Evolutionary conservation across 2,888 invertebrate species (phyloP).

Genomic region (Caradrina kadenii): DNA sequence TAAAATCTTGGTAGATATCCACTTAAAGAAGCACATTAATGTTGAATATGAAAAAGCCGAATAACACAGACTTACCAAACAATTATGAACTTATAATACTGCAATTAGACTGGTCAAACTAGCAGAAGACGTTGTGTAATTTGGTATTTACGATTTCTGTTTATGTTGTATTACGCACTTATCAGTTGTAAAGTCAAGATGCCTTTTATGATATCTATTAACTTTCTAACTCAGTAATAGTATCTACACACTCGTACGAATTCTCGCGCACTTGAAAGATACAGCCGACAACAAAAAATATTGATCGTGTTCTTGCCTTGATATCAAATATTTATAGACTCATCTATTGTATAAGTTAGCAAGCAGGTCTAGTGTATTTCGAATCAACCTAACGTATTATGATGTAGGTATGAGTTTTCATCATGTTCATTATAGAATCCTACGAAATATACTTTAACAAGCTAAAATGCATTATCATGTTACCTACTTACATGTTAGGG

Average conservation of each 20-base stretch:
- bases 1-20: slow-evolving; percentile 58
- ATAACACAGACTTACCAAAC: slow-evolving; percentile 32
- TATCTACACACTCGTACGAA: slow-evolving; percentile 35
- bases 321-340: slow-evolving; percentile 48
- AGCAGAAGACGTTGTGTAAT: slow-evolving; percentile 49
- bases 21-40: slow-evolving; percentile 67
- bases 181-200: slow-evolving; percentile 54
- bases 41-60: slow-evolving; percentile 42
- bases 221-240: slow-evolving; percentile 67
- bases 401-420: background rate
- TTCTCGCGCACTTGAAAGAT: slow-evolving; percentile 48
- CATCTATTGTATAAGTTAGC: slow-evolving; percentile 13
- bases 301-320: slow-evolving; percentile 37
- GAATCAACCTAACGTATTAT: background rate
- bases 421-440: background rate
- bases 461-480: slow-evolving; percentile 2
- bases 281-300: slow-evolving; percentile 33
- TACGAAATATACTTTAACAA: background rate
- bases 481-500: slow-evolving; percentile 1
- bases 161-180: slow-evolving; percentile 35
- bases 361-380: slow-evolving; percentile 3
- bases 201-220: slow-evolving; percentile 60
- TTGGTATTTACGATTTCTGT: slow-evolving; percentile 40
- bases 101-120: slow-evolving; percentile 42
- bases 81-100: slow-evolving; percentile 32